Conservation (phyloP, 2,797 vertebrate genomes). For the Atherinosoma microstoma region DNA sequence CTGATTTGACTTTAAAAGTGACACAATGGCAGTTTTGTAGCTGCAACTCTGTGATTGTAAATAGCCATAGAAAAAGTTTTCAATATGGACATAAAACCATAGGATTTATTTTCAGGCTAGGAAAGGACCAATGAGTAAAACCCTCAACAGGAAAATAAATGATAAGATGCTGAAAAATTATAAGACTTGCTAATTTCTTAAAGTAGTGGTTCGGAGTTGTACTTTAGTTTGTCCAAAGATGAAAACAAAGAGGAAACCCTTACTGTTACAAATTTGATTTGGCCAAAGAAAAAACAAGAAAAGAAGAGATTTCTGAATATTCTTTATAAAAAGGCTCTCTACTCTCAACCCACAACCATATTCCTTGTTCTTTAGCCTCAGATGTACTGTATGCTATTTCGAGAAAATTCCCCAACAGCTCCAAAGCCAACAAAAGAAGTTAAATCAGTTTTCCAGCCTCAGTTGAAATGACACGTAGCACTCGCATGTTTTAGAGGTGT, state of each 20-base stretch:
- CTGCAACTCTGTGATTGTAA: not conserved
- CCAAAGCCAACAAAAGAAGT: slow-evolving; percentile 37
- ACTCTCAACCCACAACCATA: slow-evolving; percentile 34
- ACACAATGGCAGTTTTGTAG: not conserved
- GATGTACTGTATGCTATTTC: slow-evolving; percentile 33
- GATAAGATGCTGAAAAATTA: slow-evolving; percentile 9
- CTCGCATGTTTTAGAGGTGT: slow-evolving; percentile 71
- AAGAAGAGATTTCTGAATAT: slow-evolving; percentile 11
- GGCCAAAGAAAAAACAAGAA: slow-evolving; percentile 8
- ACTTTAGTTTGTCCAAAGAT: slow-evolving; percentile 22
- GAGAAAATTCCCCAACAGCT: slow-evolving; percentile 37
- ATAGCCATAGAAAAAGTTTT: not conserved
- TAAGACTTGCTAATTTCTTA: slow-evolving; percentile 1
- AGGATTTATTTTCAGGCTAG: not conserved
- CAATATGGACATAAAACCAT: slow-evolving; percentile 32
- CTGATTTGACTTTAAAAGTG: not conserved
- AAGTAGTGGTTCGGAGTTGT: slow-evolving; percentile 15
- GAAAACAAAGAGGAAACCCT: not conserved
- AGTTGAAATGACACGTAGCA: slow-evolving; percentile 66
- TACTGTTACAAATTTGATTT: slow-evolving; percentile 20
- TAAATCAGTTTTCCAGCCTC: slow-evolving; percentile 60
- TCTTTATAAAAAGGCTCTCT: slow-evolving; percentile 35
- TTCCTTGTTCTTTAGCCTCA: slow-evolving; percentile 60
- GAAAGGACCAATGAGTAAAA: slow-evolving; percentile 8
- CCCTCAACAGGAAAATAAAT: slow-evolving; percentile 6